Evolutionary conservation across 2,888 invertebrate genomes (phyloP).

Genomic region (Automeris io): DNA sequence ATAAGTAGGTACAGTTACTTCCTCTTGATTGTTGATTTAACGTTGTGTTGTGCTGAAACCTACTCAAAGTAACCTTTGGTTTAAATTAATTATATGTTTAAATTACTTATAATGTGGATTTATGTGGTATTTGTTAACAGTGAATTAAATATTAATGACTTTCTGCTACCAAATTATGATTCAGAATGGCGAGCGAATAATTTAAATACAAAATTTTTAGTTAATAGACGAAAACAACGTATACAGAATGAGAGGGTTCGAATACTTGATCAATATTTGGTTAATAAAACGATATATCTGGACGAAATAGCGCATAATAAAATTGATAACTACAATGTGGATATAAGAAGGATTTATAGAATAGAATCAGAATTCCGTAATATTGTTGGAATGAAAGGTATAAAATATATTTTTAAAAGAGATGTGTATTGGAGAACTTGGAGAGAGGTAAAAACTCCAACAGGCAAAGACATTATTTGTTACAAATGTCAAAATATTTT

Average conservation of each 20-base stretch:
- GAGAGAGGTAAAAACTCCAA: conserved; percentile 31
- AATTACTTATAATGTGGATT: not conserved
- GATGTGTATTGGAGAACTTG: conserved; percentile 51
- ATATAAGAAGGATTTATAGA: conserved; percentile 15
- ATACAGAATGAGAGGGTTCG: conserved; percentile 12
- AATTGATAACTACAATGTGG: conserved; percentile 11
- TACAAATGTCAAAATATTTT: conserved; percentile 38
- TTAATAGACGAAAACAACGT: conserved; percentile 18
- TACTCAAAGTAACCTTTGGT: too few species aligned
- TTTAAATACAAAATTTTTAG: conserved; percentile 23
- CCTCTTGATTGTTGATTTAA: too few species aligned
- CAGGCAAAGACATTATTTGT: conserved; percentile 24
- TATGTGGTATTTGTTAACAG: conserved; percentile 1
- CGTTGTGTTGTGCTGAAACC: too few species aligned
- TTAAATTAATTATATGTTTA: too few species aligned
- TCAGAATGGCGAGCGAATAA: conserved; percentile 6
- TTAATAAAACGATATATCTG: conserved; percentile 24
- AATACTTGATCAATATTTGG: conserved; percentile 14
- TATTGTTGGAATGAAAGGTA: conserved; percentile 36
- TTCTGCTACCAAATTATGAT: conserved; percentile 11
- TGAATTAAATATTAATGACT: conserved; percentile 6
- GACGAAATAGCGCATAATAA: conserved; percentile 34
- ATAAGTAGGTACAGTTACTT: too few species aligned
- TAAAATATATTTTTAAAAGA: conserved; percentile 44
- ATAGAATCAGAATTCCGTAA: conserved; percentile 37